Evolutionary conservation across 1,140 invertebrate genomes (phyloP), one percentile per base, ranked within the genome.

Genomic region (Sitophilus oryzae): DNA sequence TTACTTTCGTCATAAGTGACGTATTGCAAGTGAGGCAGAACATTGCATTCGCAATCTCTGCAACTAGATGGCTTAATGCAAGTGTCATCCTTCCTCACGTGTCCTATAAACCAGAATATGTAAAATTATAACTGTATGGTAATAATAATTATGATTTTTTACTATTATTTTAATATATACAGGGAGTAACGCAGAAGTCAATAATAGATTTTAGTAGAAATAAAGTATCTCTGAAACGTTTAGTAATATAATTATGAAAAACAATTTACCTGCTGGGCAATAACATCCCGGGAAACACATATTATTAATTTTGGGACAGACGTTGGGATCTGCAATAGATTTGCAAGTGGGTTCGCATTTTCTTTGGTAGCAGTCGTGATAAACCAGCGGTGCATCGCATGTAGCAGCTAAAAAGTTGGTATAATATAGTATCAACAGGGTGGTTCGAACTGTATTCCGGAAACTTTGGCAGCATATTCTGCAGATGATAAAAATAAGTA

Each of bases 281-380:
- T 88, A 91, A 70, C 89, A 92, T 25, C 89, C 89, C 1, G 86
- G 78, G 67, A 88, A 86, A 67, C 89, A 91, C 10, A 79, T 74
- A 9, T 81, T 79, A 0, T 79, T 73, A 35, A 81, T 73, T 18
- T 73, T 58, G 0, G 84, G 79, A 63, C 87, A 89, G 0, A 51
- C 42, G 38, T 80, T 72, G 0, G 77, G 66, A 45, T 82, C 74
- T 30, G 76, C 73, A 23, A 86, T 59, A 49, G 79, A 80, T 41
- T 80, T 76, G 63, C 89, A 92, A 0, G 79, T 80, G 2, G 80
- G 79, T 66, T 91, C 88, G 70, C 89, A 91, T 41, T 74, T 69
- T 44, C 74, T 74, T 54, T 82, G 80, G 67, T 83, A 91, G 66
- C 89, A 91, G 64, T 91, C 88, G 41, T 86, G 79, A 68, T 88